Base-by-base conservation (phyloP, 1,140 invertebrate genomes). In the Anthonomus grandis region DNA sequence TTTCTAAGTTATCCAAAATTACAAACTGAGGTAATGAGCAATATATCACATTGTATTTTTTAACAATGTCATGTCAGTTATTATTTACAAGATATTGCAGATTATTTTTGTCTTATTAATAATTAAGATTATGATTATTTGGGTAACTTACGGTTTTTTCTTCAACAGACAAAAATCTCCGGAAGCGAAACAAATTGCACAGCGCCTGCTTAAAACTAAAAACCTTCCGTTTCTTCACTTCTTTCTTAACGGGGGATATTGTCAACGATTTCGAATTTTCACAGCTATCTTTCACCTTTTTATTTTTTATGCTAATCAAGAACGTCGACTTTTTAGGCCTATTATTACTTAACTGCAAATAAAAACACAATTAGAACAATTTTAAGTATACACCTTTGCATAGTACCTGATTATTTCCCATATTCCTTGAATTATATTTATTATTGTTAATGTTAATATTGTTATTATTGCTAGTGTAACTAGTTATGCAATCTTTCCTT, bases 191-290 rank as follows among this genome's bases (percentile, higher is more conserved):
- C 66, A 91, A 83, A 75, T 87, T 90, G 73, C 87, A 90, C 58
- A 91, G 79, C n/a, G 86, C 89, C 69, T 90, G 87, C 70, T 90
- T 90, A n/a, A 91, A 79, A 1, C 83, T 85, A 64, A 86, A 80
- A 63, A 84, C 81, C 68, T 84, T 85, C 60, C 84, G 84, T 45
- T 77, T 74, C 49, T 83, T 83, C 17, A 80, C 76, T 39, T 76
- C 75, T 52, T 79, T 81, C 9, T 69, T 78, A 64, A 31, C 60
- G n/a, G 57, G 62, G 49, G 60, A 77, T 23, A 63, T 66, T 36
- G 61, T 59, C 38, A 68, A 56, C 18, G 62, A 42, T 49, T 60
- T 67, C 27, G 59, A 60, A 54, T 62, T 66, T 61, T 72, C 70
- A 65, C 73, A 73, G 45, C 70, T 74, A 46, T 86, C 84, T 74